phyloP scores from a whole-genome alignment of 1,140 invertebrate species.

The Limonius californicus region DNA sequence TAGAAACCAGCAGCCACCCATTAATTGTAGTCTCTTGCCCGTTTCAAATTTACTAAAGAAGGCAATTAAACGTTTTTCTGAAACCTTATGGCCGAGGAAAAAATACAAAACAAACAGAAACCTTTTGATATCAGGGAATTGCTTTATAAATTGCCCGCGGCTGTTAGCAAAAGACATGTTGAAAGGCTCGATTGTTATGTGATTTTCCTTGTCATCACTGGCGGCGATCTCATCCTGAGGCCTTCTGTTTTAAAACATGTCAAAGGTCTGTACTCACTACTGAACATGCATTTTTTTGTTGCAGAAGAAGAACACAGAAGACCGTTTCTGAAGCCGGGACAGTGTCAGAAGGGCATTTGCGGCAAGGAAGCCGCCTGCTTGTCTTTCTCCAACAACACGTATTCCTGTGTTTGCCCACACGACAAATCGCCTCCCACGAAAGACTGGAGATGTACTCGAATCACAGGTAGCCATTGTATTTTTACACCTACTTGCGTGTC shows the following conservation, averaged over 20 bases:
- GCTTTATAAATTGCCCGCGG: not conserved
- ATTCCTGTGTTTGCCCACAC: conserved; percentile 64
- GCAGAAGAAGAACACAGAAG: conserved; percentile 18
- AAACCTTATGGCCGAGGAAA: not conserved
- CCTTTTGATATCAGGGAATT: not conserved
- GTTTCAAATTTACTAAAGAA: not conserved
- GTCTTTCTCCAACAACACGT: conserved; percentile 49
- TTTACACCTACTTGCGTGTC: not conserved
- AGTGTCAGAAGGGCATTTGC: conserved; percentile 54
- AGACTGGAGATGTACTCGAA: conserved; percentile 58
- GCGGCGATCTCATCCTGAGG: not conserved
- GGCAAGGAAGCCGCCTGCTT: conserved; percentile 59
- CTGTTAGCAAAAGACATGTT: not conserved
- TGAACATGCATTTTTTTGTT: not conserved
- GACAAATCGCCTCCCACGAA: conserved; percentile 57
- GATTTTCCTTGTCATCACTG: conserved; percentile 9
- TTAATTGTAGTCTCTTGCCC: too few relatives aligned
- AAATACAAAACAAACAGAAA: not conserved
- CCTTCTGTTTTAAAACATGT: not conserved
- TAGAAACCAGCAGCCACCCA: too few relatives aligned
- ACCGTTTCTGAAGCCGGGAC: conserved; percentile 39
- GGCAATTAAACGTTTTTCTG: not conserved
- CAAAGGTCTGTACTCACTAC: not conserved
- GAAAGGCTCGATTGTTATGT: not conserved
- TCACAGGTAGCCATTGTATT: conserved; percentile 11